These are phyloP conservation scores for Karalla daura DNA, from an alignment of 2,797 vertebrate genomes.

Conservation along the genomic window DNA sequence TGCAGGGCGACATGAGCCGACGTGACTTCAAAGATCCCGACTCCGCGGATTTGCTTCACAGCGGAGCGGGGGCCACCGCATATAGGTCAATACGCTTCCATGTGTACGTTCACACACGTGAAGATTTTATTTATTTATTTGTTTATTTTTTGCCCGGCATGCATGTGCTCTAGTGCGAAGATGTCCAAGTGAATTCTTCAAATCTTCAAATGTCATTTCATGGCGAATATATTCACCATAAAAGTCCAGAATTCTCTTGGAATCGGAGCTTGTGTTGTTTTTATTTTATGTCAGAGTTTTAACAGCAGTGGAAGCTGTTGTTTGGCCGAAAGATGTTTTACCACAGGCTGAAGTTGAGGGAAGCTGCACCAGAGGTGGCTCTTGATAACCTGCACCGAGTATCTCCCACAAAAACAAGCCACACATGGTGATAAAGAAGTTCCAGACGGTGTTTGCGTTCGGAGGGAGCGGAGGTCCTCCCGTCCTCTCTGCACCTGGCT, in stretches of 20 bases:
- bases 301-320: not conserved
- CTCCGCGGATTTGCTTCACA: constrained; percentile 23
- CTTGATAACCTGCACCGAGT: too few species aligned
- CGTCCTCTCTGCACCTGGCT: too few species aligned
- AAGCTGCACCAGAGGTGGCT: not conserved
- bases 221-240: not conserved
- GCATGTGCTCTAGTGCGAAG: not conserved
- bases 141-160: not conserved
- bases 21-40: constrained; percentile 45
- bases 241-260: too few species aligned
- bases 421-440: too few species aligned
- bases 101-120: not conserved
- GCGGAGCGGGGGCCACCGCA: constrained; percentile 12
- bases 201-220: too few species aligned
- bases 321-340: not conserved
- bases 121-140: not conserved
- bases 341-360: not conserved
- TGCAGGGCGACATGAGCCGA: constrained; percentile 9
- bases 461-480: too few species aligned
- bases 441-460: too few species aligned
- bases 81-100: constrained; percentile 31
- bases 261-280: too few species aligned
- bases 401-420: too few species aligned
- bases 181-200: too few species aligned
- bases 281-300: too few species aligned